phyloP scores from a whole-genome alignment of 2,113 vertebrate genomes.

The Myiozetetes cayanensis region DNA sequence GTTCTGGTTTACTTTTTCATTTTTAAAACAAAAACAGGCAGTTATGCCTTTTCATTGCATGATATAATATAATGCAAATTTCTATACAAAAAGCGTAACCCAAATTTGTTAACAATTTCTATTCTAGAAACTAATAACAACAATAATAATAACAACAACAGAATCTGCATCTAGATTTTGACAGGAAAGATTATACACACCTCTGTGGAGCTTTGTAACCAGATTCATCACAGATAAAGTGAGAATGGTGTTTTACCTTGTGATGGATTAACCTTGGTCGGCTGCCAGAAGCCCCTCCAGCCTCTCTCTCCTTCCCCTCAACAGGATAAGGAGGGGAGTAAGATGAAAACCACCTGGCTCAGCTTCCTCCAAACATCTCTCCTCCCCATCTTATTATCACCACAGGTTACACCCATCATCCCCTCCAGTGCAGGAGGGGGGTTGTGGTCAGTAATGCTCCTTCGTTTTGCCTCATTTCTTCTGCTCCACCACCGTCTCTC shows the following conservation, averaged over 20 bases:
- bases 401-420: not conserved
- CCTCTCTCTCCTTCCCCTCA: rapidly evolving
- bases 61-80: not conserved
- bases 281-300: not conserved
- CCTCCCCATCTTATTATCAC: not conserved
- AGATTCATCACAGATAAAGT: not conserved
- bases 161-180: not conserved
- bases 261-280: not conserved
- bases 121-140: not conserved
- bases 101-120: not conserved
- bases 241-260: not conserved
- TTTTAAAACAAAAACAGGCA: not conserved
- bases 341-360: not conserved
- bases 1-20: not conserved
- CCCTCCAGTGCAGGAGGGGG: not conserved
- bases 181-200: not conserved
- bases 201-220: not conserved
- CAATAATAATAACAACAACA: not conserved
- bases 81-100: not conserved
- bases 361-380: not conserved
- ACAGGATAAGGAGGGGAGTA: not conserved
- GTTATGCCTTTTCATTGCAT: not conserved
- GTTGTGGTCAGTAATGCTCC: not conserved
- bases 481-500: not conserved
- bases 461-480: not conserved